Percentiles rank a stretch among this genome's conserved stretches.
Conservation (phyloP, 30 jellyfish, hydroid and myxozoan genomes). For the Hydra vulgaris region DNA sequence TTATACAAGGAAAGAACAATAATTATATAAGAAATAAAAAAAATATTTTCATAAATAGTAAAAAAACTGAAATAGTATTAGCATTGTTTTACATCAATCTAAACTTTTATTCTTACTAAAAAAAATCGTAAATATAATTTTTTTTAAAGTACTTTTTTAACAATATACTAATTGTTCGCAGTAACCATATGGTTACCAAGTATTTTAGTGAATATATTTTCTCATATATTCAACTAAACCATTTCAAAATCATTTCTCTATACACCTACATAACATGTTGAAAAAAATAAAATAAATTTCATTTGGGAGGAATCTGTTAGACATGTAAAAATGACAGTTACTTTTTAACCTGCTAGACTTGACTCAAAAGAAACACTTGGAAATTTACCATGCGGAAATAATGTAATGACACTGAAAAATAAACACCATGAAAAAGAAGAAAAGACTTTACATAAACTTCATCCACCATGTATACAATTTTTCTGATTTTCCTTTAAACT, state of each 20-base stretch:
- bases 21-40: background rate
- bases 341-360: background rate
- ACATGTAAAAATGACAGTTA: conserved; percentile 25
- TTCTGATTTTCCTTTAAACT: too few species aligned
- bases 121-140: background rate
- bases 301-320: background rate
- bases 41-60: too few species aligned
- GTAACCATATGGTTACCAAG: background rate
- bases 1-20: background rate
- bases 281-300: too few species aligned
- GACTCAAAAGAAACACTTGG: background rate
- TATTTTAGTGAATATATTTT: too few species aligned
- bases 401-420: background rate
- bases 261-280: background rate
- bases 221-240: background rate
- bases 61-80: too few species aligned
- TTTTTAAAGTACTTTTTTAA: background rate
- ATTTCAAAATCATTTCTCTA: background rate
- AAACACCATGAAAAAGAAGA: too few species aligned
- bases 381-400: background rate
- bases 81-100: background rate
- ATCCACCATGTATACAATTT: too few species aligned
- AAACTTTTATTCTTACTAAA: too few species aligned
- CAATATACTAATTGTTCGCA: background rate
- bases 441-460: too few species aligned